Conservation (phyloP, 2,888 invertebrate genomes). For the Drosophila neotestacea region DNA sequence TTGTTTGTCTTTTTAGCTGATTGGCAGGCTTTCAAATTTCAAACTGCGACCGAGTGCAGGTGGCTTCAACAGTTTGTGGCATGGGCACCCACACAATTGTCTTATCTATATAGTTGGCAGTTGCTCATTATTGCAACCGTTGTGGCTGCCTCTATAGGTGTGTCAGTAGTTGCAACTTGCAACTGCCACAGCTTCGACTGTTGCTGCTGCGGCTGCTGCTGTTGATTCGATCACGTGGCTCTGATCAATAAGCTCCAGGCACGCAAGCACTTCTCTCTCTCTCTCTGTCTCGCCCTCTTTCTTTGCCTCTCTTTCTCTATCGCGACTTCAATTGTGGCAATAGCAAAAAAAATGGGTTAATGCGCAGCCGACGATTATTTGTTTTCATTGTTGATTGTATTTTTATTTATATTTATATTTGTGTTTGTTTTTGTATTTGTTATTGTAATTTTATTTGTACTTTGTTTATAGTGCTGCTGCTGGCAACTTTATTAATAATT, state of each 20-base stretch:
- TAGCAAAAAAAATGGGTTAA: slow-evolving; percentile 73
- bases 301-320: slow-evolving; percentile 18
- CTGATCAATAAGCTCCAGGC: slow-evolving; percentile 81
- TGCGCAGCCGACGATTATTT: slow-evolving; percentile 70
- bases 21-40: slow-evolving; percentile 75
- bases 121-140: slow-evolving; percentile 78
- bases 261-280: slow-evolving; percentile 66
- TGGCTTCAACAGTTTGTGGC: slow-evolving; percentile 53
- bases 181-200: slow-evolving; percentile 41
- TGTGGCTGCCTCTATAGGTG: slow-evolving; percentile 68
- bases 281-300: slow-evolving; percentile 1
- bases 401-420: slow-evolving; percentile 41
- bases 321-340: slow-evolving; percentile 19
- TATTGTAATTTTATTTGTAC: slow-evolving; percentile 14
- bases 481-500: slow-evolving; percentile 54
- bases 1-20: slow-evolving; percentile 54
- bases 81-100: slow-evolving; percentile 69
- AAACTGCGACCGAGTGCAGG: slow-evolving; percentile 57
- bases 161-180: slow-evolving; percentile 83
- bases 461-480: slow-evolving; percentile 25
- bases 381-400: slow-evolving; percentile 77
- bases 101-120: slow-evolving; percentile 60
- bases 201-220: slow-evolving; percentile 17
- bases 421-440: slow-evolving; percentile 17
- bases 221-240: slow-evolving; percentile 75